Percentiles rank a stretch among this genome's conserved stretches.
These are phyloP conservation scores for Siniperca obscura DNA, from an alignment of 2,797 vertebrate species.

Conservation along the genomic window DNA sequence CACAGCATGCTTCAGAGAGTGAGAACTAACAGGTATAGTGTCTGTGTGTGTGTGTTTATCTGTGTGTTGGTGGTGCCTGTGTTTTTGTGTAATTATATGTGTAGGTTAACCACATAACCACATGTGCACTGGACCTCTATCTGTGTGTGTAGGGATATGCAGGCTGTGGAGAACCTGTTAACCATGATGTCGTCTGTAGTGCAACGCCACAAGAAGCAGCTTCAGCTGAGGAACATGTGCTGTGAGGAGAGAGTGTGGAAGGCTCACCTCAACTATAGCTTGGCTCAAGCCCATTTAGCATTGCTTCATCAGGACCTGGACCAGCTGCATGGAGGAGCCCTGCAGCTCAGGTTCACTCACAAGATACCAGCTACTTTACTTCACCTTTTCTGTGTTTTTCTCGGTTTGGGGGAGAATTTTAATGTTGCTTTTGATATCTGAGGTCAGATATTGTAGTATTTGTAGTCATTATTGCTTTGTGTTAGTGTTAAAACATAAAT, in stretches of 20 bases:
- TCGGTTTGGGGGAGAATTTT: not conserved
- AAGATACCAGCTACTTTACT: not conserved
- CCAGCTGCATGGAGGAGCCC: constrained; percentile 62
- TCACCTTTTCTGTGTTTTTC: constrained; percentile 7
- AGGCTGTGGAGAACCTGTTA: constrained; percentile 75
- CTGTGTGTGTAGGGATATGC: constrained; percentile 61
- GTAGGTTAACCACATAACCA: not conserved
- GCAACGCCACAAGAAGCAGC: constrained; percentile 71
- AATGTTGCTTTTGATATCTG: constrained; percentile 1
- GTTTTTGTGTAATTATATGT: constrained; percentile 5
- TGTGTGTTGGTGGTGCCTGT: not conserved
- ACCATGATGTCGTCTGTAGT: constrained; percentile 77
- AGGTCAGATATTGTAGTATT: constrained; percentile 15
- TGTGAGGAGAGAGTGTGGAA: constrained; percentile 90
- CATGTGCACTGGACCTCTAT: not conserved
- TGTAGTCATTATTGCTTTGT: not conserved
- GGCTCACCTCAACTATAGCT: constrained; percentile 87
- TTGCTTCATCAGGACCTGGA: constrained; percentile 83
- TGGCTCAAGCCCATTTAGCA: constrained; percentile 86
- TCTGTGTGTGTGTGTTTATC: not conserved
- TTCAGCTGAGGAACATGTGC: constrained; percentile 80
- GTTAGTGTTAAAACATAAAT: not conserved
- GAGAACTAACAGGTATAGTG: constrained; percentile 59
- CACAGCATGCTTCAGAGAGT: constrained; percentile 33
- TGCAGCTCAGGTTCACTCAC: constrained; percentile 83